A percentile compares a stretch with the other conserved stretches of the same genome.
phyloP scores from a whole-genome alignment of 2,888 invertebrate genomes.

The Palloptera scutellata region DNA sequence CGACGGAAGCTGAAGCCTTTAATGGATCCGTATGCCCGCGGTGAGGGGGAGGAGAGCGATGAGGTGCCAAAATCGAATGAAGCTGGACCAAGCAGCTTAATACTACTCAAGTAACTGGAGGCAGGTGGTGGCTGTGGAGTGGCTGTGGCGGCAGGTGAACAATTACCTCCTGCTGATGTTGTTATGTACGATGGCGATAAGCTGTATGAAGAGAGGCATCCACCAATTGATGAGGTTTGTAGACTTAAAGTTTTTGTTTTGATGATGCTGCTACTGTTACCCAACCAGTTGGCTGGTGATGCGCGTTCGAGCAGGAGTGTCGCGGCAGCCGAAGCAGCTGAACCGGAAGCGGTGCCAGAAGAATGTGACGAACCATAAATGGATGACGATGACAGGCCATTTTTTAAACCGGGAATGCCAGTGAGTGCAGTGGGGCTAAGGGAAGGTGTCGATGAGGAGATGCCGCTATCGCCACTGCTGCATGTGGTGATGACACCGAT shows the following conservation, averaged over 20 bases:
- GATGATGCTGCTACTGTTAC: constrained; percentile 31
- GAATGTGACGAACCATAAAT: constrained; percentile 4
- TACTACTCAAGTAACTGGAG: constrained; percentile 51
- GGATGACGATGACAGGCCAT: constrained; percentile 13
- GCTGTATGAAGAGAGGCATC: constrained; percentile 38
- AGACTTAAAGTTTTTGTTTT: constrained; percentile 50
- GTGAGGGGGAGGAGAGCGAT: constrained; percentile 56
- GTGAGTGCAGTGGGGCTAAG: constrained; percentile 38
- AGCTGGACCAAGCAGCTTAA: constrained; percentile 56
- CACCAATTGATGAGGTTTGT: constrained; percentile 42
- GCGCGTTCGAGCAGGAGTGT: constrained; percentile 45
- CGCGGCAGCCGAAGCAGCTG: constrained; percentile 32
- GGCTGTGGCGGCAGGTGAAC: constrained; percentile 31
- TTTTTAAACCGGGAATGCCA: constrained; percentile 36
- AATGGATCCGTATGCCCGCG: constrained; percentile 57
- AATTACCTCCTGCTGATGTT: constrained; percentile 1
- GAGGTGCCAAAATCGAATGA: constrained; percentile 59
- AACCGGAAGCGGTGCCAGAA: constrained; percentile 31
- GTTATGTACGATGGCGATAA: neutral
- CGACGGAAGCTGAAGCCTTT: constrained; percentile 61
- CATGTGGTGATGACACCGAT: constrained; percentile 41
- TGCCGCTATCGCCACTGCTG: constrained; percentile 56
- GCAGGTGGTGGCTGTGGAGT: constrained; percentile 26
- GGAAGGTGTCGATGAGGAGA: constrained; percentile 51
- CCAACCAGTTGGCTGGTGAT: constrained; percentile 51